Evolutionary conservation across 2,797 vertebrate genomes (phyloP), one percentile per base, ranked within the genome.

Genomic region (Amblyopsis hoosieri): DNA sequence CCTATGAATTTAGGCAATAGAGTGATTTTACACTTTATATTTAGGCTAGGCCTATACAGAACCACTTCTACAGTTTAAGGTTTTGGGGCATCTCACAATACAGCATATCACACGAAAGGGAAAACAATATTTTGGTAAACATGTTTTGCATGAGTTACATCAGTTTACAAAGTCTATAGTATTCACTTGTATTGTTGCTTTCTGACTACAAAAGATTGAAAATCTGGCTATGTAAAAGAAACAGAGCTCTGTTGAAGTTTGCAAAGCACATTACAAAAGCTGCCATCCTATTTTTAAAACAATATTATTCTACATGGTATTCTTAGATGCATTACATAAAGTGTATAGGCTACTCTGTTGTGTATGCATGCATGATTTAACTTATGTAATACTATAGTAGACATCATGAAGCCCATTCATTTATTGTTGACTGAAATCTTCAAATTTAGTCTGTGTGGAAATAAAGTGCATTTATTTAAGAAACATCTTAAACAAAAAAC

Each of bases 381-480:
- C 23, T 29, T 29, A 29, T 29, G 23, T 29, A 29, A 29, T 29
- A 29, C 23, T 29, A 29, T 1, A 9, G 37, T 9, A 42, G 37
- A 42, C 60, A 61, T 55, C 15, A 45, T 51, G 46, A 51, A 6
- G 42, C 13, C 14, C 45, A 48, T 29, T 48, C 53, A 49, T 33
- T 33, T 2, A 4, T 29, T 60, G 12, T 37, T 14, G 54, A 56
- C 71, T 37, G 19, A 57, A 13, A 29, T 29, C 23, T 15, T 48
- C 69, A 52, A 9, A 1, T 59, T 60, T 14, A 64, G 51, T 72
- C 37, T 46, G 76, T 58, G 65, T 84, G 80, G 75, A 89, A 91
- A 93, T 93, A 94, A 94, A 94, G 93, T 94, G 93, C 93, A 88
- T 94, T 93, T 92, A 90, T 92, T 91, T 89, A 88, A 85, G 78